A percentile compares a stretch with the other conserved stretches of the same genome.
Conservation (phyloP, 2,797 vertebrate species). For the Sandelia bainsii region DNA sequence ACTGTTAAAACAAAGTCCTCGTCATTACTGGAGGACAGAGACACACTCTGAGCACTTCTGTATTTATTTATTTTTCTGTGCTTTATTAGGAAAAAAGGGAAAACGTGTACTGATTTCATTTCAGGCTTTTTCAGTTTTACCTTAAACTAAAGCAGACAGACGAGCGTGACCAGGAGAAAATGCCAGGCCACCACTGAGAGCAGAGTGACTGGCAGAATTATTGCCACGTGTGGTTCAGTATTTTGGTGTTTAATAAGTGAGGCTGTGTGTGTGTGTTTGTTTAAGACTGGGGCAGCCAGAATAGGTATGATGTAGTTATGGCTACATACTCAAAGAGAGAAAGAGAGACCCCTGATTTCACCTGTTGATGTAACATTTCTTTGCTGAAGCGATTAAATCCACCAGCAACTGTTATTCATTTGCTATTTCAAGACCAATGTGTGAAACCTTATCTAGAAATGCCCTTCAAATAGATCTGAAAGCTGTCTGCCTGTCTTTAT, state of each 20-base stretch:
- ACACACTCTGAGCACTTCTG: slow-evolving; percentile 20
- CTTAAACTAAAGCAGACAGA: slow-evolving; percentile 69
- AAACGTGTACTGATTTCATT: slow-evolving; percentile 45
- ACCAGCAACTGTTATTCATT: slow-evolving; percentile 31
- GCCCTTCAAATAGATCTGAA: slow-evolving; percentile 56
- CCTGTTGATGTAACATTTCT: slow-evolving; percentile 5
- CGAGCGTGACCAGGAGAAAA: slow-evolving; percentile 49
- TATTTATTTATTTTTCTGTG: slow-evolving; percentile 63
- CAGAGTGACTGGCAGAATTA: slow-evolving; percentile 54
- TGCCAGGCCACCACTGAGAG: slow-evolving; percentile 39
- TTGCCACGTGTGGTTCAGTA: slow-evolving; percentile 60
- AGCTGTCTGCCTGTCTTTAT: slow-evolving; percentile 44
- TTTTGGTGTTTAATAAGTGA: slow-evolving; percentile 14
- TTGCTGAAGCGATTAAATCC: slow-evolving; percentile 24
- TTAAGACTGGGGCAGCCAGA: background rate
- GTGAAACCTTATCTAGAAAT: slow-evolving; percentile 44
- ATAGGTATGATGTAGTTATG: background rate
- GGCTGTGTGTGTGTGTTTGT: slow-evolving; percentile 10
- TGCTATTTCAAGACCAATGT: slow-evolving; percentile 35
- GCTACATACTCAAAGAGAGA: background rate
- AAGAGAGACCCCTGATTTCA: slow-evolving; percentile 23
- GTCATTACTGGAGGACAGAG: slow-evolving; percentile 49
- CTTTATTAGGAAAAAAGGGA: slow-evolving; percentile 81
- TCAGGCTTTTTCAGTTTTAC: slow-evolving; percentile 48
- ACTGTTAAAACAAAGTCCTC: slow-evolving; percentile 18